phyloP scores from a whole-genome alignment of 2,888 invertebrate species.

The Galerucella pusilla region DNA sequence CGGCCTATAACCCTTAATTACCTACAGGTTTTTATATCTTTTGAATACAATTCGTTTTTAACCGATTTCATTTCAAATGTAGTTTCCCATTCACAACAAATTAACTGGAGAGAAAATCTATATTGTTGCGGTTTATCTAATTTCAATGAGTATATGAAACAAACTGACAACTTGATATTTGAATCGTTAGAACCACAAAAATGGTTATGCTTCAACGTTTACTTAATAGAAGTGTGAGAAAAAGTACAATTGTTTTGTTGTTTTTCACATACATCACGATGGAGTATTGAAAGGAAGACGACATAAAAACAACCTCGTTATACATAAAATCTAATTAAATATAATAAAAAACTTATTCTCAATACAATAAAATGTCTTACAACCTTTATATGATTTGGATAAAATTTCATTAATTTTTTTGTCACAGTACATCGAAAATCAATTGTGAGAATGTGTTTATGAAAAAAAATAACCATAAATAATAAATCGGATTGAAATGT shows the following conservation, averaged over 20 bases:
- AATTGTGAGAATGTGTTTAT: too few species aligned
- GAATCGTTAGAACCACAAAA: conserved; percentile 36
- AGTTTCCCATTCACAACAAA: conserved; percentile 5
- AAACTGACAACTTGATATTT: conserved; percentile 28
- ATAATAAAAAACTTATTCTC: background rate
- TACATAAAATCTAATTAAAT: background rate
- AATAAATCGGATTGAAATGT: too few species aligned
- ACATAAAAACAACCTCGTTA: background rate
- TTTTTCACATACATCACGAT: background rate
- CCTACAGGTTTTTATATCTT: background rate
- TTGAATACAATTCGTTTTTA: background rate
- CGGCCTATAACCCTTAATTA: background rate
- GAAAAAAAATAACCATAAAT: too few species aligned
- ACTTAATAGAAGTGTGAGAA: conserved; percentile 35
- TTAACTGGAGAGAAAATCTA: conserved; percentile 16
- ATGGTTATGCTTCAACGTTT: conserved; percentile 34
- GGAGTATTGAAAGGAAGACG: background rate
- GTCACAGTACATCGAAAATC: background rate
- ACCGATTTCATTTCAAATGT: background rate
- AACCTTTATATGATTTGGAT: background rate
- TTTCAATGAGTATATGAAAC: conserved; percentile 25
- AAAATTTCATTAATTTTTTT: background rate
- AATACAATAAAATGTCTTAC: background rate
- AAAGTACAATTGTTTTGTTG: conserved; percentile 24
- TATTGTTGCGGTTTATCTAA: conserved; percentile 31